These are phyloP conservation scores for Brachyhypopomus occidentalis DNA, from an alignment of 2,113 vertebrate genomes.

Conservation along the genomic window DNA sequence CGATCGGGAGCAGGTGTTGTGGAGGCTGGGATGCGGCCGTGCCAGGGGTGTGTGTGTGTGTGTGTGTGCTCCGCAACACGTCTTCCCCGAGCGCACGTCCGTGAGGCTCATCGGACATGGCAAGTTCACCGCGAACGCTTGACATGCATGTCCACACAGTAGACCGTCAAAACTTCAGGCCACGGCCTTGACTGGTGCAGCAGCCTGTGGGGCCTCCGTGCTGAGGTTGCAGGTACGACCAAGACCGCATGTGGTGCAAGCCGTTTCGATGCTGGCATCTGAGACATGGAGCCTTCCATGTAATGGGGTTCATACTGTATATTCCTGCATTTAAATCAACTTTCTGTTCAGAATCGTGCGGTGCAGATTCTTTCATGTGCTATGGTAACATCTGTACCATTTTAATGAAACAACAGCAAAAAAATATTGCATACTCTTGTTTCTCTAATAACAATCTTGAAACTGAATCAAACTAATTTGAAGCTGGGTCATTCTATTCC, in stretches of 20 bases:
- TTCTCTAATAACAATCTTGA: no score
- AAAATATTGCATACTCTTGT: no score
- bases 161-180: conserved; percentile 35
- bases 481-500: no score
- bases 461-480: no score
- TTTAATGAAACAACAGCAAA: no score
- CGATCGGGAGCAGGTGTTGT: conserved; percentile 56
- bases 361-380: no score
- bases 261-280: background rate
- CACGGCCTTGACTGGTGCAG: conserved; percentile 12
- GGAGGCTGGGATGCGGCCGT: conserved; percentile 21
- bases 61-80: conserved; percentile 48
- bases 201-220: conserved; percentile 10
- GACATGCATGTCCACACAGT: conserved; percentile 48
- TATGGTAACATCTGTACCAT: no score
- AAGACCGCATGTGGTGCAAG: background rate
- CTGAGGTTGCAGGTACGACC: background rate
- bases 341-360: no score
- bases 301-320: background rate
- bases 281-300: background rate
- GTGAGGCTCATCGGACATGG: conserved; percentile 47
- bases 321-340: background rate
- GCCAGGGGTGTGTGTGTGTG: no score
- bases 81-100: conserved; percentile 26
- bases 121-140: conserved; percentile 45